Conservation (phyloP, 2,888 invertebrate species). For the Fragum fragum region DNA sequence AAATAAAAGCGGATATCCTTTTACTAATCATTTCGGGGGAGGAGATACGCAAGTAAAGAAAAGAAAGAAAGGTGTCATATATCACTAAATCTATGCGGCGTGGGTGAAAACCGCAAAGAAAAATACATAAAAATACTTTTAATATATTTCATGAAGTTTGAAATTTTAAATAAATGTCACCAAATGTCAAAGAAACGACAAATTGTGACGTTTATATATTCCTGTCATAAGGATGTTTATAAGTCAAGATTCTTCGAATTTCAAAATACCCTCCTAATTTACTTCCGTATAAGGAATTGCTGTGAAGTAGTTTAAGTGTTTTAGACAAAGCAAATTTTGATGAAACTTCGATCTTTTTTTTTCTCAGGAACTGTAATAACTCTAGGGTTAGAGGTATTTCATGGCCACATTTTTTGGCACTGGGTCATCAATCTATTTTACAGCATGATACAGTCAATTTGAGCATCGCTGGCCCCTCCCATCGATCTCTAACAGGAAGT, state of each 20-base stretch:
- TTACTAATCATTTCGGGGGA: neutral
- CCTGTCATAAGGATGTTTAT: neutral
- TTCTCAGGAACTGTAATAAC: no score
- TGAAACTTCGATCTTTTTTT: no score
- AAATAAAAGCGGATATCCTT: no score
- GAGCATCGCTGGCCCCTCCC: no score
- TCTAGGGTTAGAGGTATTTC: no score
- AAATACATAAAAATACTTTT: neutral
- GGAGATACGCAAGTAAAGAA: neutral
- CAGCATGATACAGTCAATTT: no score
- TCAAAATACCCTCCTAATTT: neutral
- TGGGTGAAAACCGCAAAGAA: constrained; percentile 1
- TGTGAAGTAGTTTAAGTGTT: no score
- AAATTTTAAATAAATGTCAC: neutral
- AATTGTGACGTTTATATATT: neutral
- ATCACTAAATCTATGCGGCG: neutral
- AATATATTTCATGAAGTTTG: neutral
- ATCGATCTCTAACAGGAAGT: no score
- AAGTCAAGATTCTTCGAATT: neutral
- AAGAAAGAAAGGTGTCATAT: neutral
- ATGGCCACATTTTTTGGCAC: no score
- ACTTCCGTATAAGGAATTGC: neutral
- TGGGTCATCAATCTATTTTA: no score
- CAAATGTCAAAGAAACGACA: neutral
- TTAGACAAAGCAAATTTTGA: no score